Base-by-base conservation (phyloP, 2,113 vertebrate genomes). In the Ciconia stormi region DNA sequence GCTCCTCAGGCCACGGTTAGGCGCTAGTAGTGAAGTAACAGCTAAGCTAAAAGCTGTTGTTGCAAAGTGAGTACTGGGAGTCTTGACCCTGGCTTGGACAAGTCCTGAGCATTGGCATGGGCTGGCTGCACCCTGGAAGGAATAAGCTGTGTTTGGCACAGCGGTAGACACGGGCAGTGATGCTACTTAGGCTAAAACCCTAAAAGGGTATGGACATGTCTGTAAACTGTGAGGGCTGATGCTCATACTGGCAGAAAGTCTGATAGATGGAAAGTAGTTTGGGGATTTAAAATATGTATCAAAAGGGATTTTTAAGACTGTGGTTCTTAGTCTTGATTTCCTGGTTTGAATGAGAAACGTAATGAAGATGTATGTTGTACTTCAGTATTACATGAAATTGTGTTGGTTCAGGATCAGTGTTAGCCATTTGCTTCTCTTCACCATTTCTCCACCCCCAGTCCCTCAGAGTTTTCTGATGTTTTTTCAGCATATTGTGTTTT, bases 321-420 rank as follows among this genome's bases (percentile, higher is more conserved):
- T 70, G 32, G 34, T 95, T 36, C 66, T 91, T 80, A 87, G 66
- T 95, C 76, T 87, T 85, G 30, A 70, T 93, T 90, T 91, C 71
- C 74, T 86, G 66, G 34, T 88, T 80, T 94, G 62, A 93, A 77
- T 70, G 58, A 82, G 79, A 82, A 90, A 90, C 29, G 6, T 62
- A 88, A 80, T 88, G 84, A 80, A 65, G 82, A 77, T 83, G 8
- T 66, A 59, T 86, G 61, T 79, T 93, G 53, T 66, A 38, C 20
- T 88, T 87, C 17, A 80, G 56, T 80, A 52, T 86, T 80, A 79
- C 70, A 80, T 95, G 66, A 81, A 94, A 86, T 53, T 47, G 25
- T 56, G 29, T 93, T 94, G 62, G n/a, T 95, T 95, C 62, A 63
- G 26, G 42, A 77, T 77, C 58, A 40, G 40, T 15, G 44, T 73